A percentile compares a stretch with the other conserved stretches of the same genome.
Evolutionary conservation across 2,888 invertebrate genomes (phyloP).

Genomic region (Dichetophora obliterata): DNA sequence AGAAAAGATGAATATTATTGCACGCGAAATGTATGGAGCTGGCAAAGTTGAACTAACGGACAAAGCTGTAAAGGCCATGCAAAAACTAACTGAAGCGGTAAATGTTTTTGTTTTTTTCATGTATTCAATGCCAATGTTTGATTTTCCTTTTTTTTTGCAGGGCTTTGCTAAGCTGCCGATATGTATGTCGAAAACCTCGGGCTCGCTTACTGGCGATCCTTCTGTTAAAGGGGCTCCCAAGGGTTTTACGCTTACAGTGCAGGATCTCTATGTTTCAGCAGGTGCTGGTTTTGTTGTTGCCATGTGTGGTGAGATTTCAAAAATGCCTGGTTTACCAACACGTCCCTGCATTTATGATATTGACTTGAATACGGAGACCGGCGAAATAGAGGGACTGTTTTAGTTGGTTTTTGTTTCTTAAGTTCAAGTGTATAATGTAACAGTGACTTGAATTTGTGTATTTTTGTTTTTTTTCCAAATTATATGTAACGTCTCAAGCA

Average conservation of each 20-base stretch:
- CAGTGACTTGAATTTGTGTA: too few species aligned
- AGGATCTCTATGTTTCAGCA: conserved; percentile 89
- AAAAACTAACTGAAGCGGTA: conserved; percentile 81
- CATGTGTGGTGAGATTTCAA: conserved; percentile 92
- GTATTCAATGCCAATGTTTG: too few species aligned
- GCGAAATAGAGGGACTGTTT: conserved; percentile 94
- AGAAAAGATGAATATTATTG: conserved; percentile 90
- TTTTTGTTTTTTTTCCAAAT: not conserved
- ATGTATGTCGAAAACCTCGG: conserved; percentile 98
- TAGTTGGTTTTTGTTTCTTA: too few species aligned
- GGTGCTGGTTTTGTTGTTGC: conserved; percentile 97
- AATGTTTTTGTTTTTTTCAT: conserved; percentile 46
- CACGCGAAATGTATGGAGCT: conserved; percentile 97
- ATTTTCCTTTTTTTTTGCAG: conserved; percentile 68
- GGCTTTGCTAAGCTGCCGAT: conserved; percentile 90
- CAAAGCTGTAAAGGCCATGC: conserved; percentile 79
- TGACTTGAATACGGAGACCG: conserved; percentile 90
- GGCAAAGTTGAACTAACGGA: conserved; percentile 82
- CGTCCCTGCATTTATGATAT: conserved; percentile 97
- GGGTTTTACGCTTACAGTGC: conserved; percentile 88
- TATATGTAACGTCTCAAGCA: too few species aligned
- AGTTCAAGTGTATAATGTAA: too few species aligned
- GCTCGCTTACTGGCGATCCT: conserved; percentile 93
- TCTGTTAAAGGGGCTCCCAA: conserved; percentile 92
- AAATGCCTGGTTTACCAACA: conserved; percentile 95